Evolutionary conservation across 92 coral and sea anemone species (phyloP).

Genomic region (Muricea muricata): DNA sequence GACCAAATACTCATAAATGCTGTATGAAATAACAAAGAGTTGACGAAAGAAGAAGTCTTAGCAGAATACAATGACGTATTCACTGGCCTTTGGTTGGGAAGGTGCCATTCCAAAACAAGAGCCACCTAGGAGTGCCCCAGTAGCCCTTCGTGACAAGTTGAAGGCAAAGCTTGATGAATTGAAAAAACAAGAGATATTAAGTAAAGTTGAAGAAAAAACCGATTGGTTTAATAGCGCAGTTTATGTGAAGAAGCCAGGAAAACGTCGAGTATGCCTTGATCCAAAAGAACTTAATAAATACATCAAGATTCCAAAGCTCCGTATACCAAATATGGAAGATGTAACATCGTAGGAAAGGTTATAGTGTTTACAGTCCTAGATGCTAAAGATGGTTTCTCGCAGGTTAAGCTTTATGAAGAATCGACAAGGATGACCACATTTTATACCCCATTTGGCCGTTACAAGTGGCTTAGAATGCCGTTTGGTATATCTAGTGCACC

Average conservation of each 20-base stretch:
- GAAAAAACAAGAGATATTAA: not conserved
- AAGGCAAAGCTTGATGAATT: conserved; percentile 6
- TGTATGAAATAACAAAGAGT: not conserved
- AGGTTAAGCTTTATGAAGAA: conserved; percentile 57
- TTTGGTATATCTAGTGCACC: no score
- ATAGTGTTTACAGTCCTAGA: conserved; percentile 44
- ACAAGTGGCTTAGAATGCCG: no score
- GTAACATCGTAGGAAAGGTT: conserved; percentile 43
- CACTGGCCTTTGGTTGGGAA: no score
- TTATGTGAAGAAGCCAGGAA: conserved; percentile 15
- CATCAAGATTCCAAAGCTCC: conserved; percentile 32
- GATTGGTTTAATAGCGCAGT: not conserved
- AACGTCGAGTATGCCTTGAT: conserved; percentile 6
- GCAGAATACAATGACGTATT: conserved; percentile 23
- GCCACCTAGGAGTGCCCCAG: not conserved
- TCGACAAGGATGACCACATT: conserved; percentile 63
- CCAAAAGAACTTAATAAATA: conserved; percentile 18
- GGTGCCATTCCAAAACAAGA: conserved; percentile 4
- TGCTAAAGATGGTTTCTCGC: conserved; percentile 66
- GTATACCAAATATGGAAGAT: conserved; percentile 50
- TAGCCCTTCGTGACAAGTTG: not conserved
- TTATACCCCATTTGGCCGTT: conserved; percentile 46
- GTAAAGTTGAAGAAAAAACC: conserved; percentile 10
- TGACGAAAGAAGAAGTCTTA: conserved; percentile 16
- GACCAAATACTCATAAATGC: not conserved